Conservation (phyloP, 2,797 vertebrate genomes). For the Catostomus latipinnis region DNA sequence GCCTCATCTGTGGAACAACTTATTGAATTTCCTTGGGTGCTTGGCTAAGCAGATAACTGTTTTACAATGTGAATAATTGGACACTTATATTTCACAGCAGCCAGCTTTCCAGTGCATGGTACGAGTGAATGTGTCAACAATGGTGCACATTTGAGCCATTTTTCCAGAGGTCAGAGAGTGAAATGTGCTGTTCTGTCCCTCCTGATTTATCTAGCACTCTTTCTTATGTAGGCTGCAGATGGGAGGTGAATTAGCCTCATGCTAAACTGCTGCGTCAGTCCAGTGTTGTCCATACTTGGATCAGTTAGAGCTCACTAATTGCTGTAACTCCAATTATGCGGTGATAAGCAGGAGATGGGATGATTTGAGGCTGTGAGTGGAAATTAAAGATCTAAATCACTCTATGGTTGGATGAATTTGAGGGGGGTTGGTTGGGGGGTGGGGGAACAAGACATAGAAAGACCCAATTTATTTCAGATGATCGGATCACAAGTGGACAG, state of each 20-base stretch:
- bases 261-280: conserved; percentile 64
- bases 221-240: conserved; percentile 47
- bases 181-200: conserved; percentile 47
- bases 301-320: conserved; percentile 66
- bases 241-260: conserved; percentile 49
- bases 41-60: conserved; percentile 62
- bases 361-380: conserved; percentile 30
- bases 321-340: conserved; percentile 63
- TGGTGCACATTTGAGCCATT: conserved; percentile 35
- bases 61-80: conserved; percentile 60
- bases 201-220: conserved; percentile 55
- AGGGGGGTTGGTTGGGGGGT: background rate
- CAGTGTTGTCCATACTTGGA: conserved; percentile 54
- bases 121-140: conserved; percentile 39
- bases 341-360: conserved; percentile 59
- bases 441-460: background rate
- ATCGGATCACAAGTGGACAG: too few species aligned
- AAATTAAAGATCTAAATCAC: conserved; percentile 24
- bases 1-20: conserved; percentile 51
- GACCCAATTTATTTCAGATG: background rate
- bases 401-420: background rate
- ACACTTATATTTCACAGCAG: conserved; percentile 56
- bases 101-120: conserved; percentile 40
- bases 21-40: conserved; percentile 58
- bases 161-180: conserved; percentile 45